Percentiles rank a stretch among this genome's conserved stretches.
Evolutionary conservation across 2,113 vertebrate genomes (phyloP).

Genomic region (Copsychus sechellarum): DNA sequence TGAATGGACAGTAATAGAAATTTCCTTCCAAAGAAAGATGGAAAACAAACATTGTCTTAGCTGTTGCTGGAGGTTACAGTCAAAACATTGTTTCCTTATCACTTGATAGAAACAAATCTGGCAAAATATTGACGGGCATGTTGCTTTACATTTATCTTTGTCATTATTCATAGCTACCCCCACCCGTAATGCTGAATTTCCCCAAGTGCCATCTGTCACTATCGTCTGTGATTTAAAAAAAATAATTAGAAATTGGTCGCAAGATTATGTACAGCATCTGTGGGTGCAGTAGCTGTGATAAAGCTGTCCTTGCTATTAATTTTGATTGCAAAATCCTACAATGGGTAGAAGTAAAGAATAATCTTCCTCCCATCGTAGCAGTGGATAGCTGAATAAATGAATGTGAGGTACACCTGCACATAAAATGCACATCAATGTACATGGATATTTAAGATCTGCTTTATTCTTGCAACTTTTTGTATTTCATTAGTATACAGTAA

Average conservation of each 20-base stretch:
- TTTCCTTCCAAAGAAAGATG: not conserved
- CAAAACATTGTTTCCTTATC: slow-evolving; percentile 30
- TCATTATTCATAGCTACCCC: slow-evolving; percentile 14
- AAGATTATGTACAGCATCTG: slow-evolving; percentile 15
- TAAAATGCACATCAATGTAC: not conserved
- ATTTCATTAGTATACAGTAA: not conserved
- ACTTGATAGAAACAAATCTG: slow-evolving; percentile 31
- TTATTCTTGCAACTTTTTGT: not conserved
- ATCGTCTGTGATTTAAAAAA: slow-evolving; percentile 17
- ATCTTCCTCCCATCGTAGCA: not conserved
- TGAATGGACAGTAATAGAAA: not conserved
- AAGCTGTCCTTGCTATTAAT: not conserved
- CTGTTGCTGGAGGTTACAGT: slow-evolving; percentile 34
- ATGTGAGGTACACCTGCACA: not conserved
- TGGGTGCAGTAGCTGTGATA: not conserved
- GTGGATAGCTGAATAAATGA: not conserved
- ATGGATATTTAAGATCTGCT: not conserved
- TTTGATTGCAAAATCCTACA: not conserved
- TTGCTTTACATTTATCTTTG: slow-evolving; percentile 36
- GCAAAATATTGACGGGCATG: slow-evolving; percentile 51
- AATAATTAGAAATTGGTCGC: slow-evolving; percentile 1
- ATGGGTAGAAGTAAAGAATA: not conserved
- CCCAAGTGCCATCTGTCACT: slow-evolving; percentile 48
- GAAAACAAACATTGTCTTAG: slow-evolving; percentile 22
- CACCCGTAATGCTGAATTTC: slow-evolving; percentile 1